Base-by-base conservation (phyloP, 1,140 invertebrate species). In the Solenopsis invicta region DNA sequence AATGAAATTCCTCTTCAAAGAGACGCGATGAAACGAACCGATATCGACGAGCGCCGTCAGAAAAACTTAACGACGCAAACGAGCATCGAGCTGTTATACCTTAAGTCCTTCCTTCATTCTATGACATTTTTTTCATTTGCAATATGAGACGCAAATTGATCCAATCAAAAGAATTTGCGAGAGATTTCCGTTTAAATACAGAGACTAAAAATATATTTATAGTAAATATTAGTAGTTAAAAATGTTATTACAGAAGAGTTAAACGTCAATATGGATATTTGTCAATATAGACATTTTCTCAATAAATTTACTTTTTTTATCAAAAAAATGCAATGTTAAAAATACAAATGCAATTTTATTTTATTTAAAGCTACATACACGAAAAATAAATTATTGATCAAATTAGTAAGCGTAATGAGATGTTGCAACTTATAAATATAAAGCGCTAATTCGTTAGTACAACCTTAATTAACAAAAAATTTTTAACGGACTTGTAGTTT, bases 401-500 rank as follows among this genome's bases (percentile, higher is more conserved):
- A 66, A 67, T 54, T 62, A 29, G 18, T 12, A 37, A n/a, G 9
- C 21, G 16, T 74, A 84, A 61, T 34, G 6, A 84, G 13, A 0
- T 56, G 1, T 6, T 4, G 6, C 72, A 82, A 80, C 21, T 45
- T 21, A 41, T 41, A 6, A 29, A 21, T 21, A 74, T 52, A 24
- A 56, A 29, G n/a, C 6, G 8, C 10, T 72, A 82, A 48, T 74
- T 75, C 13, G 10, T 72, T 72, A 56, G 10, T 16, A 37, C 24
- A 61, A 41, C n/a, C 37, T 48, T 84, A 74, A 84, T 75, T 75
- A 50, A 84, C n/a, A 21, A 41, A 74, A 72, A 82, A 24, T 21
- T 34, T 12, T 59, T 56, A 59, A n/a, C 16, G 9, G 13, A 59
- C 8, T 24, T 82, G 41, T n/a, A n/a, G 9, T 75, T 61, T 10